These are phyloP conservation scores for Cygnus olor DNA, from an alignment of 2,797 vertebrate species.

Conservation along the genomic window DNA sequence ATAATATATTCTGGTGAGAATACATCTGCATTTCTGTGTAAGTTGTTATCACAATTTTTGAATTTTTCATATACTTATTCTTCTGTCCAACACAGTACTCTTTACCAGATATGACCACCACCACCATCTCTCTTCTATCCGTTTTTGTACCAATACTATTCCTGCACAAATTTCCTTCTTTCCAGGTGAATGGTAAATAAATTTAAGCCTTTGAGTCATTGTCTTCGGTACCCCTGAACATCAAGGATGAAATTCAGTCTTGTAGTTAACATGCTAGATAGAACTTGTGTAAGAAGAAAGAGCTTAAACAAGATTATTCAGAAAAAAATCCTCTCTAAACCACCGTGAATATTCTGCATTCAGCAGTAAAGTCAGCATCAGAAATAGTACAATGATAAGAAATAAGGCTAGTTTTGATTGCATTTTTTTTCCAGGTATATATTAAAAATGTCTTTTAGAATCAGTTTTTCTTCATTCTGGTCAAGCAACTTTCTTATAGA, in stretches of 20 bases:
- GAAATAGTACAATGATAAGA: not conserved
- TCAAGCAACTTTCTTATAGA: not conserved
- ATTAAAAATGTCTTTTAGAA: not conserved
- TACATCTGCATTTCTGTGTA: not conserved
- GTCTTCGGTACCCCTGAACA: not conserved
- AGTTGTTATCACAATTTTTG: not conserved
- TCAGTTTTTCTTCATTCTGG: not conserved
- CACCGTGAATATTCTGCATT: not conserved
- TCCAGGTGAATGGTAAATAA: not conserved
- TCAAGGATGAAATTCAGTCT: not conserved
- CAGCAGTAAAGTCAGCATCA: not conserved
- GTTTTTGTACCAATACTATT: not conserved
- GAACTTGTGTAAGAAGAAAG: not conserved
- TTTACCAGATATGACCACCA: not conserved
- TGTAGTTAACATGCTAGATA: not conserved
- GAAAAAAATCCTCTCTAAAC: not conserved
- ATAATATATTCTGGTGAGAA: not conserved
- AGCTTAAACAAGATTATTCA: not conserved
- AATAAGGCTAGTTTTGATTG: not conserved
- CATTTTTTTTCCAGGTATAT: not conserved
- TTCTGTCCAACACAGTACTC: not conserved
- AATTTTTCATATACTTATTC: not conserved
- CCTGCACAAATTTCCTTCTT: not conserved
- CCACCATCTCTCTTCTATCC: rapidly evolving
- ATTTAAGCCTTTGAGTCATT: not conserved